A percentile compares a stretch with the other conserved stretches of the same genome.
These are phyloP conservation scores for Rhombomys opimus DNA, from an alignment of 2,113 vertebrate species.

Conservation along the genomic window DNA sequence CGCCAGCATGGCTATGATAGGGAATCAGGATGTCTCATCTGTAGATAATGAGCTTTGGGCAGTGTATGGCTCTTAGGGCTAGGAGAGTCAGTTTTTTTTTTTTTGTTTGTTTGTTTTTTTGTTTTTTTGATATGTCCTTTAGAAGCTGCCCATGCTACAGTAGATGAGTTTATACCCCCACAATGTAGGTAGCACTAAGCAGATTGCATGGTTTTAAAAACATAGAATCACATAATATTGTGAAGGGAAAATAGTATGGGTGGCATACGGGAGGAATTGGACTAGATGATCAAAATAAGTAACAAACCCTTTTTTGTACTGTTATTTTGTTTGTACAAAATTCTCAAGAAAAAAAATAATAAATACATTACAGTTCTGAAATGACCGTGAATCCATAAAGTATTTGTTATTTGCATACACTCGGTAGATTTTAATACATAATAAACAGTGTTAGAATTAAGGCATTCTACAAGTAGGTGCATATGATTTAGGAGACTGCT, in stretches of 20 bases:
- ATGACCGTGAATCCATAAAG: background rate
- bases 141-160: background rate
- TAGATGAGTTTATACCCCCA: no score
- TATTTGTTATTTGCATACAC: background rate
- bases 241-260: background rate
- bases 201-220: background rate
- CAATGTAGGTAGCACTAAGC: background rate
- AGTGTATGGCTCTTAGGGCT: background rate
- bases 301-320: no score
- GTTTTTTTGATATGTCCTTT: no score
- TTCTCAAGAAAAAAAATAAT: background rate
- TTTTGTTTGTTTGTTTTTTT: background rate
- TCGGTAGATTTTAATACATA: background rate
- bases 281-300: background rate
- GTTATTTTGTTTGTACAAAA: background rate
- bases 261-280: background rate
- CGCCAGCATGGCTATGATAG: no score
- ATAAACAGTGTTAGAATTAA: background rate
- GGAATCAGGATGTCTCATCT: background rate
- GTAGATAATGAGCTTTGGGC: background rate
- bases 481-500: background rate
- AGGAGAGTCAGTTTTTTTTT: background rate
- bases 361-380: conserved; percentile 13
- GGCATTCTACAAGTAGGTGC: background rate
- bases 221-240: background rate